Conservation (phyloP, 2,888 invertebrate species). For the Matsumyia berberina region DNA sequence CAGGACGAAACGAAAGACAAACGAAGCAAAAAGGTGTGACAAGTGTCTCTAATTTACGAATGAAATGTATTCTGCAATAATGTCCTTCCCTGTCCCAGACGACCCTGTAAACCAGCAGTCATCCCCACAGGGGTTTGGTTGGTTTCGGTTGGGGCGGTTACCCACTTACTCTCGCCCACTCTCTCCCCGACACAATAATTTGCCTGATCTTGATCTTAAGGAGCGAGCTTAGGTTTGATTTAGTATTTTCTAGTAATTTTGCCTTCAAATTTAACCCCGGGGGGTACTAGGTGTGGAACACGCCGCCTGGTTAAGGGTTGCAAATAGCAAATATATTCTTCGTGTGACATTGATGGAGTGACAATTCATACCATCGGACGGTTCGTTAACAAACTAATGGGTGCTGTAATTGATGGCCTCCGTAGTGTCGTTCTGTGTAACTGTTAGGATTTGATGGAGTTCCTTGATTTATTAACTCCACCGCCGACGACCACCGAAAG, state of each 20-base stretch:
- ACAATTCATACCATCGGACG: slow-evolving; percentile 50
- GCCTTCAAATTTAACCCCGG: background rate
- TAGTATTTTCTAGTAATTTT: slow-evolving; percentile 31
- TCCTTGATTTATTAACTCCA: slow-evolving; percentile 58
- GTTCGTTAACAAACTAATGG: slow-evolving; percentile 68
- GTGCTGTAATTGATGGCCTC: slow-evolving; percentile 62
- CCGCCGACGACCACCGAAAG: no score
- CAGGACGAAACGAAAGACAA: slow-evolving; percentile 36
- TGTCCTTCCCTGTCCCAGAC: background rate
- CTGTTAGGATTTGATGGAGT: slow-evolving; percentile 57
- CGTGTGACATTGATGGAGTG: slow-evolving; percentile 71
- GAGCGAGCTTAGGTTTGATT: slow-evolving; percentile 18
- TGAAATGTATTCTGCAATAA: slow-evolving; percentile 62
- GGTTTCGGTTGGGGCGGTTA: background rate
- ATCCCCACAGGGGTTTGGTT: slow-evolving; percentile 9
- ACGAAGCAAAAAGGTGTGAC: slow-evolving; percentile 66
- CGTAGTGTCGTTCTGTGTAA: slow-evolving; percentile 48
- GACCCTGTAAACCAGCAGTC: slow-evolving; percentile 1
- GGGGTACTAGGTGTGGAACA: background rate
- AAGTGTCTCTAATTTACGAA: slow-evolving; percentile 70
- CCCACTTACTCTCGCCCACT: no score
- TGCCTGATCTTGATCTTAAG: slow-evolving; percentile 22
- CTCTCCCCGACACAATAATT: background rate
- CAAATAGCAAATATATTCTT: slow-evolving; percentile 36
- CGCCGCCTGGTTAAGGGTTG: slow-evolving; percentile 41